phyloP scores from a whole-genome alignment of 2,113 vertebrate species.

The Ophiodon elongatus region DNA sequence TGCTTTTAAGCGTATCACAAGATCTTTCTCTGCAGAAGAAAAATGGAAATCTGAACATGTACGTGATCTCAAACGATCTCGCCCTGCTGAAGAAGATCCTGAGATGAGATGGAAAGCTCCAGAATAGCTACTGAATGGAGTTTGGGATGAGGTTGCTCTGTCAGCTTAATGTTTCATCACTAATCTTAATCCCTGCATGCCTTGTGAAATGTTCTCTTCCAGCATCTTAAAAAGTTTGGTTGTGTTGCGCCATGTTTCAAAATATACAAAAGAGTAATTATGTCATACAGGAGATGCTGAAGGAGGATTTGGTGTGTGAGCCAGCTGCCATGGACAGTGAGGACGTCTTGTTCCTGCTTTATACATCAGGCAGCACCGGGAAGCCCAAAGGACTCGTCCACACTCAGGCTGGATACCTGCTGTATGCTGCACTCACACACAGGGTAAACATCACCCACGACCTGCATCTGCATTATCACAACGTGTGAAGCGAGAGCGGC shows the following conservation, averaged over 20 bases:
- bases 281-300: slow-evolving; percentile 83
- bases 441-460: slow-evolving; percentile 73
- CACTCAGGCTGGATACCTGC: slow-evolving; percentile 87
- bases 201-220: background rate
- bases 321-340: slow-evolving; percentile 86
- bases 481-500: background rate
- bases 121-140: background rate
- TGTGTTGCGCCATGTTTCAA: background rate
- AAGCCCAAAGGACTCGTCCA: slow-evolving; percentile 89
- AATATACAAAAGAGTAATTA: background rate
- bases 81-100: background rate
- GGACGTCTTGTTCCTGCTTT: slow-evolving; percentile 86
- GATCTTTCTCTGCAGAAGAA: too few relatives aligned
- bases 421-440: slow-evolving; percentile 85
- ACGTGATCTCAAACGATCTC: too few relatives aligned
- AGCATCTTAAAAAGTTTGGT: background rate
- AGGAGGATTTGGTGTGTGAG: slow-evolving; percentile 83
- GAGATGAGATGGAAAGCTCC: background rate
- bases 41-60: too few relatives aligned
- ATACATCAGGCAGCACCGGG: slow-evolving; percentile 87
- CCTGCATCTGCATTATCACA: background rate
- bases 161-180: too few relatives aligned
- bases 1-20: background rate
- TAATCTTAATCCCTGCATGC: background rate
- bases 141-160: background rate